phyloP scores from a whole-genome alignment of 2,797 vertebrate species.

The Pipistrellus pygmaeus region DNA sequence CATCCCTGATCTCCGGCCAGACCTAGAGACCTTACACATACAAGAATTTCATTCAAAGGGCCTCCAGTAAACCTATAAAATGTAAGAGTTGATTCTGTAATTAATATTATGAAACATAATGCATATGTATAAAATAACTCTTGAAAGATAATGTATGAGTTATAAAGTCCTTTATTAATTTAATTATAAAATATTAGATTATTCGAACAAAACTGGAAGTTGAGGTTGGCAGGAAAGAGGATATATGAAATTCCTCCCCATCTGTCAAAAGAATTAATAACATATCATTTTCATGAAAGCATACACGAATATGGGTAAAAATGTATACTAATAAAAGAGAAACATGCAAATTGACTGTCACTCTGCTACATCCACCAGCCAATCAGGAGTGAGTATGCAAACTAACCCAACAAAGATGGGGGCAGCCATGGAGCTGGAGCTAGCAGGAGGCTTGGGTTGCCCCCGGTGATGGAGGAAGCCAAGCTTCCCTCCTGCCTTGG shows the following conservation, averaged over 20 bases:
- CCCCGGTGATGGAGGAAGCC: no score
- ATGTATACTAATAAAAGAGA: background rate
- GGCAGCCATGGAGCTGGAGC: no score
- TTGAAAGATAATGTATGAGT: background rate
- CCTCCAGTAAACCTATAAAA: background rate
- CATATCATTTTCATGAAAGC: background rate
- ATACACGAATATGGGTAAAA: background rate
- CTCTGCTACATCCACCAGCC: no score
- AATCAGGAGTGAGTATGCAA: no score
- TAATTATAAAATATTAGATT: slow-evolving; percentile 6
- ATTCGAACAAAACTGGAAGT: slow-evolving; percentile 29
- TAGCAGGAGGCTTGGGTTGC: no score
- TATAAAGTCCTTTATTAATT: background rate
- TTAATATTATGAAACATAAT: background rate
- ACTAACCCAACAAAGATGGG: no score
- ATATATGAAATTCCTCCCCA: background rate
- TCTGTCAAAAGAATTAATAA: background rate
- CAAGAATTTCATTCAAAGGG: no score
- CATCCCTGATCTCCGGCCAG: no score
- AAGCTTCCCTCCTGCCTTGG: no score
- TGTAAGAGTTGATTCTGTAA: background rate
- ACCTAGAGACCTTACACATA: no score
- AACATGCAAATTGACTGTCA: no score
- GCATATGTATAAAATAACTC: background rate
- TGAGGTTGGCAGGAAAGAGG: background rate